Evolutionary conservation across 2,888 invertebrate genomes (phyloP).

Genomic region (Chouioia cunea): DNA sequence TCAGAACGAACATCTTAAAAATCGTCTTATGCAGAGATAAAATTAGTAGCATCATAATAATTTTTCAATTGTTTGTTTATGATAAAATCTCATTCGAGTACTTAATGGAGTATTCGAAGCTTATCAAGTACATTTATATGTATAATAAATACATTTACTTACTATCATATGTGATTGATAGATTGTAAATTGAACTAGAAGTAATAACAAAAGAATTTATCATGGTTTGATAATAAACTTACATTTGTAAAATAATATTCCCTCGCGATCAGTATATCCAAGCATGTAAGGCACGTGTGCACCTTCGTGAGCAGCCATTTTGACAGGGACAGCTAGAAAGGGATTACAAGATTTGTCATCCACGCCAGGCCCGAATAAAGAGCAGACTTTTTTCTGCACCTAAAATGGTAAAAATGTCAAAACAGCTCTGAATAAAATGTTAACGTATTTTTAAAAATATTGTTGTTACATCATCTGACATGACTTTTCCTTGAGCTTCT

Average conservation of each 20-base stretch:
- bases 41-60: too few species aligned
- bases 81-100: too few species aligned
- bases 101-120: too few species aligned
- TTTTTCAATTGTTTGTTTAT: too few species aligned
- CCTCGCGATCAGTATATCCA: constrained; percentile 56
- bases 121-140: too few species aligned
- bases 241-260: constrained; percentile 37
- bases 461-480: constrained; percentile 42
- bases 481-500: constrained; percentile 36
- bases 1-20: too few species aligned
- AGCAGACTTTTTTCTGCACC: constrained; percentile 44
- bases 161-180: too few species aligned
- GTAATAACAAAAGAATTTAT: too few species aligned
- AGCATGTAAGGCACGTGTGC: constrained; percentile 56
- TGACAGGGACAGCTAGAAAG: constrained; percentile 49
- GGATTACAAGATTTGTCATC: constrained; percentile 53
- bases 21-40: too few species aligned
- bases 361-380: constrained; percentile 50
- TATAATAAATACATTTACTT: too few species aligned
- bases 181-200: too few species aligned
- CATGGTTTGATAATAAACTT: too few species aligned
- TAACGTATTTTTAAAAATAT: neutral
- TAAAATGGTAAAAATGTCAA: constrained; percentile 9
- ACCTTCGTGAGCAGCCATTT: constrained; percentile 38
- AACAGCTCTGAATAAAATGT: neutral